Evolutionary conservation across 2,797 vertebrate species (phyloP), one percentile per base, ranked within the genome.

Genomic region (Clarias fuscus): DNA sequence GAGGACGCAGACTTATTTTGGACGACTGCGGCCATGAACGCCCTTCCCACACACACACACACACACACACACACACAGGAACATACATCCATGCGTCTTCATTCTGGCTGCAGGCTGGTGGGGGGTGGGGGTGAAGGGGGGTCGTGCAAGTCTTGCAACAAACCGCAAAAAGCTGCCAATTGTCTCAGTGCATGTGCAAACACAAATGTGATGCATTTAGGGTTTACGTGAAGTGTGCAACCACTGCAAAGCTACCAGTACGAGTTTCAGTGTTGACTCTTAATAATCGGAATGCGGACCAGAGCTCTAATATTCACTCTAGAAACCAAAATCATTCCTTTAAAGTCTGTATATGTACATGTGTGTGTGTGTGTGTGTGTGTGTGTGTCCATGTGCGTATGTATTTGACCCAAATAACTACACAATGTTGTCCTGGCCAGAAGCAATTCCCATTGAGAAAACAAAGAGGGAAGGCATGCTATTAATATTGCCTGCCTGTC

Each of bases 1-100:
- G 92, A 94, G 93, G 92, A 94, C 89, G 89, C 88, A 90, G 88
- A 61, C 89, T 90, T 94, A 95, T 95, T 96, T 95, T 95, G 93
- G 90, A 92, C 93, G 93, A 87, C 92, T 94, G 95, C 83, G 94
- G 95, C 93, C 88, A 91, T 92, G 91, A 94, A 94, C 94, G 91
- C 96, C 94, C 95, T 93, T 93, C 90, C 92, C 93, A 91, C 92
- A 92, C 93, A 90, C 91, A 90, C 91, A 88, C 87, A 90, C 85
- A 90, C 86, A 65, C 83, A 67, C 84, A 82, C 62, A 71, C 64
- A 77, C 53, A 59, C 71, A 72, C 27, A 68, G 15, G 7, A 56
- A 76, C 58, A 56, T 5, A 7, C 73, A 20, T 30, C n/a, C 30
- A 48, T 6, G 22, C 40, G 10, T 48, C 40, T 73, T 73, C 37